phyloP scores from a whole-genome alignment of 2,797 vertebrate genomes.

The Crenuchus spilurus region DNA sequence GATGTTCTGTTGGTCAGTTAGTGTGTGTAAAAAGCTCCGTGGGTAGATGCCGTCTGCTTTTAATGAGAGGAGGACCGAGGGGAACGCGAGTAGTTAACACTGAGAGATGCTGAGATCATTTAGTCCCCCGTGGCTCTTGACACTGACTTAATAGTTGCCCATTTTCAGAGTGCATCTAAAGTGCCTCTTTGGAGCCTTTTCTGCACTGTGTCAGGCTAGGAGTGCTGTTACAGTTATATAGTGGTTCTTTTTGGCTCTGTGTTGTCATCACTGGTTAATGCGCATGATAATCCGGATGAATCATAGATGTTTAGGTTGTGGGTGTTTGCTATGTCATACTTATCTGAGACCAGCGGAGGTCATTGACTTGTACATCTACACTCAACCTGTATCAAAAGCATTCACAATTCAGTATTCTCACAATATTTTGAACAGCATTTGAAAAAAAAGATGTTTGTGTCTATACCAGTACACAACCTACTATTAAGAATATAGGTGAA shows the following conservation, averaged over 20 bases:
- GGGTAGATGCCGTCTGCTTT: slow-evolving; percentile 77
- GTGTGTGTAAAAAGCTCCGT: slow-evolving; percentile 78
- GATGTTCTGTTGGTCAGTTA: slow-evolving; percentile 52
- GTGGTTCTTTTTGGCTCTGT: slow-evolving; percentile 6
- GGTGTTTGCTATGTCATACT: slow-evolving; percentile 4
- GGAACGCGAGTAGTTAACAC: slow-evolving; percentile 81
- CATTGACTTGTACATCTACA: background rate
- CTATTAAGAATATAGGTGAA: background rate
- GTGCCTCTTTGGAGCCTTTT: slow-evolving; percentile 66
- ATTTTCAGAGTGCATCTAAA: slow-evolving; percentile 81
- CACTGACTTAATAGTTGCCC: slow-evolving; percentile 76
- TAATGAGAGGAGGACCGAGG: slow-evolving; percentile 81
- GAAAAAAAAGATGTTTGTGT: background rate
- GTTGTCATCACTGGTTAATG: background rate
- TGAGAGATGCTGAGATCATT: slow-evolving; percentile 79
- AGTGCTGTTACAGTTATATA: slow-evolving; percentile 12
- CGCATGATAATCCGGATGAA: slow-evolving; percentile 14
- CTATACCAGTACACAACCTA: background rate
- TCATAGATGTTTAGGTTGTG: background rate
- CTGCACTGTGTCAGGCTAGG: slow-evolving; percentile 38
- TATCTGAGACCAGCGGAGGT: background rate
- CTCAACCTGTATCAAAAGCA: background rate
- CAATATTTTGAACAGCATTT: background rate
- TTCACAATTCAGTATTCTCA: background rate
- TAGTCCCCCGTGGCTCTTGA: slow-evolving; percentile 77